A percentile compares a stretch with the other conserved stretches of the same genome.
These are phyloP conservation scores for Ethmia dodecea DNA, from an alignment of 2,888 invertebrate genomes.

Conservation along the genomic window DNA sequence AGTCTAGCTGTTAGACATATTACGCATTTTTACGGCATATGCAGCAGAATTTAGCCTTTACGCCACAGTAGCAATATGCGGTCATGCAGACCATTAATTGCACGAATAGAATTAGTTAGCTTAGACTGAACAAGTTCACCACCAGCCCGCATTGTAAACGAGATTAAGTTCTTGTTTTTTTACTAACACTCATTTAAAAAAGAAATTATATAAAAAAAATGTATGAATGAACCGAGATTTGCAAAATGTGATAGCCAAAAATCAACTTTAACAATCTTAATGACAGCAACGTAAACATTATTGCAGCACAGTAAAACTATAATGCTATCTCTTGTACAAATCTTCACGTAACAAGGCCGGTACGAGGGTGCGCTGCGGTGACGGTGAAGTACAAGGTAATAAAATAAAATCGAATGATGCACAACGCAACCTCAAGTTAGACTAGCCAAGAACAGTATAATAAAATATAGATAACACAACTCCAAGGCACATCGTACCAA, in stretches of 20 bases:
- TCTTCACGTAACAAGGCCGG: slow-evolving; percentile 2
- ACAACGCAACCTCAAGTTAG: slow-evolving; percentile 8
- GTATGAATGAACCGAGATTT: neutral
- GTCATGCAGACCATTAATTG: too few relatives aligned
- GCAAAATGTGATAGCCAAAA: slow-evolving; percentile 5
- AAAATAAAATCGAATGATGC: slow-evolving; percentile 15
- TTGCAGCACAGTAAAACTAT: slow-evolving; percentile 5
- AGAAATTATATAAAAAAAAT: too few relatives aligned
- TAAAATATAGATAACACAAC: slow-evolving; percentile 12
- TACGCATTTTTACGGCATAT: too few relatives aligned
- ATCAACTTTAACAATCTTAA: slow-evolving; percentile 7
- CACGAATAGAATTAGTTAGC: too few relatives aligned
- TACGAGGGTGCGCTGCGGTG: too few relatives aligned
- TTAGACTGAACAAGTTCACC: too few relatives aligned
- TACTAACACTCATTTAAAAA: too few relatives aligned
- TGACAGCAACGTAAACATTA: slow-evolving; percentile 12
- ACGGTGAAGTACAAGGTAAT: slow-evolving; percentile 9
- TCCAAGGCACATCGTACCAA: slow-evolving; percentile 7
- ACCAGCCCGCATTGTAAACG: too few relatives aligned
- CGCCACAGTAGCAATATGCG: too few relatives aligned
- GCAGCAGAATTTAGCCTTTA: too few relatives aligned
- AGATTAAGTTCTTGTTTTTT: too few relatives aligned
- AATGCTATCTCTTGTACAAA: slow-evolving; percentile 9
- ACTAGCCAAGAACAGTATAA: slow-evolving; percentile 7
- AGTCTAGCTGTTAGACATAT: too few relatives aligned